phyloP scores from a whole-genome alignment of 2,113 vertebrate species.

The Xiphophorus hellerii region DNA sequence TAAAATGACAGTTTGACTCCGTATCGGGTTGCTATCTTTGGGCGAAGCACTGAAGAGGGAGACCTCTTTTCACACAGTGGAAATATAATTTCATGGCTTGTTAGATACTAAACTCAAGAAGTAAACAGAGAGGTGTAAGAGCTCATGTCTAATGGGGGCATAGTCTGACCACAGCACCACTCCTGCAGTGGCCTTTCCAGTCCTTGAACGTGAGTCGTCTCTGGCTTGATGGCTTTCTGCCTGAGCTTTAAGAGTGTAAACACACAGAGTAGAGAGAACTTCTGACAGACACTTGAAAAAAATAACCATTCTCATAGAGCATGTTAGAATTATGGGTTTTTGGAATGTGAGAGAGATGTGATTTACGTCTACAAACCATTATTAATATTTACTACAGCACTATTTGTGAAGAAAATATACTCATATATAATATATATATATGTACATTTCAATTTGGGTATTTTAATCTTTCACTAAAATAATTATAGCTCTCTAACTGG shows the following conservation, averaged over 20 bases:
- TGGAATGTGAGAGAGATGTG: background rate
- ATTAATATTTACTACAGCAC: conserved; percentile 7
- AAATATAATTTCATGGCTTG: conserved; percentile 80
- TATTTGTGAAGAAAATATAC: conserved; percentile 2
- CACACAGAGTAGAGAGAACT: conserved; percentile 56
- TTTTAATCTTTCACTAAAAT: background rate
- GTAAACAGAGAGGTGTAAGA: conserved; percentile 61
- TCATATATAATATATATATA: background rate
- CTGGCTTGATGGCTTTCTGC: conserved; percentile 39
- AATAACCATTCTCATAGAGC: conserved; percentile 13
- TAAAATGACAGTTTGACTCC: conserved; percentile 68
- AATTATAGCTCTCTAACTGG: background rate
- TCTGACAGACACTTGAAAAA: conserved; percentile 36
- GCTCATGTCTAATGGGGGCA: conserved; percentile 34
- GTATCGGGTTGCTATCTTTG: conserved; percentile 62
- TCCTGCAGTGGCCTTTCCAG: conserved; percentile 5
- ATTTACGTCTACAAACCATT: conserved; percentile 15
- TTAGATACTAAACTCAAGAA: conserved; percentile 63
- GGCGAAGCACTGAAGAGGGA: conserved; percentile 51
- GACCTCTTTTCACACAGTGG: conserved; percentile 58
- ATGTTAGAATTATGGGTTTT: conserved; percentile 3
- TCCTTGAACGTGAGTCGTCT: conserved; percentile 27
- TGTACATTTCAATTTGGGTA: background rate
- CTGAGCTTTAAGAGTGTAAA: conserved; percentile 50
- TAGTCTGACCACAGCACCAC: conserved; percentile 21